These are phyloP conservation scores for Melanotaenia maccullochi DNA, from an alignment of 2,797 vertebrate genomes.

Conservation along the genomic window DNA sequence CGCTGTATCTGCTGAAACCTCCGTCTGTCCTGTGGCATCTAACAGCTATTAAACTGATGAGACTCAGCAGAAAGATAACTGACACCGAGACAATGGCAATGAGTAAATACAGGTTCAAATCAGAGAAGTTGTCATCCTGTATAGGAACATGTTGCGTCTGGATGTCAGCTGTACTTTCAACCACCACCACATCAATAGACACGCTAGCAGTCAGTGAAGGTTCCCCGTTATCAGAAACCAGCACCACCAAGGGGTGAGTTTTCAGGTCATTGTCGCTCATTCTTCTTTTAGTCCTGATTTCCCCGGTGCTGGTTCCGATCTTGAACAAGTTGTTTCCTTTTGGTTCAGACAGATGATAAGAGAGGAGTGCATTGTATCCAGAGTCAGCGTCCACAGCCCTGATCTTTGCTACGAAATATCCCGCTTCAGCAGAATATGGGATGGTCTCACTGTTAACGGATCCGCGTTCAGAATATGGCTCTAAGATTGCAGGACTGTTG, in stretches of 20 bases:
- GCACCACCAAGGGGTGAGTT: no score
- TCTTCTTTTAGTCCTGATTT: constrained; percentile 61
- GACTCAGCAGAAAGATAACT: neutral
- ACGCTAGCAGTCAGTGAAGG: no score
- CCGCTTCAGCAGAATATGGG: neutral
- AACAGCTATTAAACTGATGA: neutral
- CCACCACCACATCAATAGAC: no score
- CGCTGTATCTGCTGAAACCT: neutral
- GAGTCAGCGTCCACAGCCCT: constrained; percentile 76
- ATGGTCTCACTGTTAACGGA: constrained; percentile 21
- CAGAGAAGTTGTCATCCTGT: neutral
- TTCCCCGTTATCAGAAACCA: no score
- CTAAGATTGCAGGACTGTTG: constrained; percentile 41
- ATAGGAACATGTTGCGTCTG: neutral
- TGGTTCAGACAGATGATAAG: constrained; percentile 45
- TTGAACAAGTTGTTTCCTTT: constrained; percentile 63
- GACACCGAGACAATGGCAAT: neutral
- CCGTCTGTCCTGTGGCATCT: neutral
- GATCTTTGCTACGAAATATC: constrained; percentile 42
- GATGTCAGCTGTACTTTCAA: no score
- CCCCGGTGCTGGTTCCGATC: constrained; percentile 61
- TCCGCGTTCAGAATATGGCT: constrained; percentile 22
- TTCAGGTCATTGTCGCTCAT: constrained; percentile 22
- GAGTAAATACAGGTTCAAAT: neutral
- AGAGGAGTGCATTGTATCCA: constrained; percentile 45